These are phyloP conservation scores for Diabrotica virgifera DNA, from an alignment of 1,140 invertebrate species.

Conservation along the genomic window DNA sequence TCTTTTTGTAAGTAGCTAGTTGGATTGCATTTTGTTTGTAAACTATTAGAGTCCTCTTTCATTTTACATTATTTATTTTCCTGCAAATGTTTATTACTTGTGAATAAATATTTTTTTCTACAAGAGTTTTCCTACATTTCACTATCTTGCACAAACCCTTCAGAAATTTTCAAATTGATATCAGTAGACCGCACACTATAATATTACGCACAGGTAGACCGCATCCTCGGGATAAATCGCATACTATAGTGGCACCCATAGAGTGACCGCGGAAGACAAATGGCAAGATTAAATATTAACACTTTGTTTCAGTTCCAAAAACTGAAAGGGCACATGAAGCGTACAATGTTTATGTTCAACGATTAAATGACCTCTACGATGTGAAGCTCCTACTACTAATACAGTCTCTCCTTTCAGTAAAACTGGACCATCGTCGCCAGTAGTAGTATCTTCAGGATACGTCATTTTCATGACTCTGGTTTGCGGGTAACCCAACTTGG, in stretches of 20 bases:
- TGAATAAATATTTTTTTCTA: no score
- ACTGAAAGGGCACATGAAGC: constrained; percentile 84
- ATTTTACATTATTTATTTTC: no score
- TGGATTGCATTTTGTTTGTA: no score
- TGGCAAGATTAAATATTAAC: constrained; percentile 41
- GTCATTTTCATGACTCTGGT: constrained; percentile 86
- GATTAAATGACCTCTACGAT: constrained; percentile 73
- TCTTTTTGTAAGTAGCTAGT: no score
- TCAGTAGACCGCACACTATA: background rate
- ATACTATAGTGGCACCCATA: no score
- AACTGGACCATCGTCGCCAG: constrained; percentile 51
- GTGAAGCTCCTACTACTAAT: constrained; percentile 76
- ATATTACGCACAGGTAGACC: no score
- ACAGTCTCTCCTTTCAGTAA: constrained; percentile 80
- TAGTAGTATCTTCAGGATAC: constrained; percentile 63
- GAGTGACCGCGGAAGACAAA: constrained; percentile 5
- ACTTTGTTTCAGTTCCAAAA: constrained; percentile 70
- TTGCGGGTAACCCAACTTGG: constrained; percentile 91
- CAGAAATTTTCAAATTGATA: no score
- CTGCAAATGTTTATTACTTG: no score
- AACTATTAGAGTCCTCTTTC: no score
- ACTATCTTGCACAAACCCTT: no score
- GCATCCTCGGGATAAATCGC: no score
- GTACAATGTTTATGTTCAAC: constrained; percentile 79
- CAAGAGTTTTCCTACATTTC: no score